A percentile compares a stretch with the other conserved stretches of the same genome.
phyloP scores from a whole-genome alignment of 1,140 invertebrate genomes.

The Leptonema lineaticorne region DNA sequence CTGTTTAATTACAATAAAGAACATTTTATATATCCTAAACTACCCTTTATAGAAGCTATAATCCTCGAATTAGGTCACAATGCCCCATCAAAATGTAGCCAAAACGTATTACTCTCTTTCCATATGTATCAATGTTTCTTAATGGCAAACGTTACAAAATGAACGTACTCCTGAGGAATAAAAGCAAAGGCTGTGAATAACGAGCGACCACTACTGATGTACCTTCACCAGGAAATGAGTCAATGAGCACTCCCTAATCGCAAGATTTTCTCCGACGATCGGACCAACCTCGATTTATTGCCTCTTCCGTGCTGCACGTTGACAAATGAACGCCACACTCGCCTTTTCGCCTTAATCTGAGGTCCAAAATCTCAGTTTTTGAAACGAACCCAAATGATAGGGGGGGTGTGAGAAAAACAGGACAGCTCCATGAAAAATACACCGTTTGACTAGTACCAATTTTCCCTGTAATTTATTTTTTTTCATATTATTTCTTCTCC shows the following conservation, averaged over 20 bases:
- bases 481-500: not conserved
- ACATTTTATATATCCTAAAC: too few species aligned
- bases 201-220: not conserved
- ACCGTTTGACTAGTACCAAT: not conserved
- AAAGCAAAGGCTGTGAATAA: slow-evolving; percentile 3
- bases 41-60: too few species aligned
- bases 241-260: slow-evolving; percentile 16
- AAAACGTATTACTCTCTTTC: too few species aligned
- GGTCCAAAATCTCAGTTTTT: slow-evolving; percentile 9
- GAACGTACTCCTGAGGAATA: not conserved
- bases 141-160: too few species aligned
- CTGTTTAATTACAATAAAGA: too few species aligned
- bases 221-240: slow-evolving; percentile 12
- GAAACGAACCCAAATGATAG: too few species aligned
- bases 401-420: too few species aligned
- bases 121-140: too few species aligned
- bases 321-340: slow-evolving; percentile 4
- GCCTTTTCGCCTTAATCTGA: not conserved
- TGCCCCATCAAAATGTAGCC: not conserved
- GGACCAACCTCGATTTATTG: not conserved
- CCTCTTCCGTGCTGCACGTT: not conserved
- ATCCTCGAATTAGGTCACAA: too few species aligned
- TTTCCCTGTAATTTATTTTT: too few species aligned
- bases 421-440: not conserved
- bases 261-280: slow-evolving; percentile 11